Conservation (phyloP, 2,113 vertebrate genomes). For the Corythornis cristatus region DNA sequence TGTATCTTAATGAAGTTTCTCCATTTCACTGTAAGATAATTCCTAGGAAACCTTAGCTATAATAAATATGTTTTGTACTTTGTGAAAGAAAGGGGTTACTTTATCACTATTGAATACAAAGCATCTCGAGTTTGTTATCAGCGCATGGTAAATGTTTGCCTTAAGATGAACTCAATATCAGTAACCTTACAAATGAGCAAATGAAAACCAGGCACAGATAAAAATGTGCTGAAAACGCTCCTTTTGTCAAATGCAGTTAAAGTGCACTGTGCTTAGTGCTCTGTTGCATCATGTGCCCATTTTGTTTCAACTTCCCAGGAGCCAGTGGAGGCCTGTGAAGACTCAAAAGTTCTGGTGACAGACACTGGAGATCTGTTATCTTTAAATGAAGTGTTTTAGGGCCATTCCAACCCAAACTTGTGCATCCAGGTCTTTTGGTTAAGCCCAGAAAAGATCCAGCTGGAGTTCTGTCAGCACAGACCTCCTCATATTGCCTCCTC, state of each 20-base stretch:
- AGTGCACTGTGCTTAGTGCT: not conserved
- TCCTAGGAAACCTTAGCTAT: not conserved
- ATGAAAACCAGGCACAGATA: not conserved
- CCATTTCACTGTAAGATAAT: not conserved
- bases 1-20: not conserved
- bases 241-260: not conserved
- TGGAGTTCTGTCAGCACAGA: slow-evolving; percentile 12
- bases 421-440: not conserved
- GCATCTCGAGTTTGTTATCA: slow-evolving; percentile 3
- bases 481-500: not conserved
- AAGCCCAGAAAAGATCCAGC: not conserved
- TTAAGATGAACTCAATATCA: slow-evolving; percentile 44
- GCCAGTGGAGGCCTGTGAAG: not conserved
- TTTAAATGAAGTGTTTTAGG: not conserved
- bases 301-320: not conserved
- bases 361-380: not conserved
- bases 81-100: not conserved
- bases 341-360: slow-evolving; percentile 4
- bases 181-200: slow-evolving; percentile 37
- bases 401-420: not conserved
- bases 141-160: not conserved
- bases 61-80: slow-evolving; percentile 13
- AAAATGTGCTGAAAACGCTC: slow-evolving; percentile 26
- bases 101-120: not conserved
- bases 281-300: not conserved